A percentile compares a stretch with the other conserved stretches of the same genome.
phyloP scores from a whole-genome alignment of 1,140 invertebrate species.

The Temnothorax nylanderi region DNA sequence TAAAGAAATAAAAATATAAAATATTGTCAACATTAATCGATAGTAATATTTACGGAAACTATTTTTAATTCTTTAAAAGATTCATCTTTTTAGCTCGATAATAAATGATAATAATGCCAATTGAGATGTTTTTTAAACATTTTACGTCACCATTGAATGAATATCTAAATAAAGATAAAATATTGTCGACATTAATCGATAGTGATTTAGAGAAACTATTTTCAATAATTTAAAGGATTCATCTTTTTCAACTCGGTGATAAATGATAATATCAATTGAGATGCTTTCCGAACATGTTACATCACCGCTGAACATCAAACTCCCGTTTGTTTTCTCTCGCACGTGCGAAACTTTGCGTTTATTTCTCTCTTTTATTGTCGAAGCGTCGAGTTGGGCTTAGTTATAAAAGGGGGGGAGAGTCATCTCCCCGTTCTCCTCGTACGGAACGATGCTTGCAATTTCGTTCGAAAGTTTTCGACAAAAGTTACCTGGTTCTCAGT shows the following conservation, averaged over 20 bases:
- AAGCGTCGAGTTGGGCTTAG: slow-evolving; percentile 29
- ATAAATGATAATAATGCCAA: background rate
- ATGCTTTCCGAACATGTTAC: background rate
- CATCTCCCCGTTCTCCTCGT: slow-evolving; percentile 31
- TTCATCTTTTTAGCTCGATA: background rate
- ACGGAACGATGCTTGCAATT: slow-evolving; percentile 56
- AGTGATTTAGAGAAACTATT: too few relatives aligned
- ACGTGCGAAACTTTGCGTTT: slow-evolving; percentile 31
- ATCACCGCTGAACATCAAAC: background rate
- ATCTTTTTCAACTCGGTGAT: too few relatives aligned
- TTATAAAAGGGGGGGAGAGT: slow-evolving; percentile 8
- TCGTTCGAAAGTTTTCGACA: slow-evolving; percentile 52
- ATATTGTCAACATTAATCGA: background rate
- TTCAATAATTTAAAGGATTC: too few relatives aligned
- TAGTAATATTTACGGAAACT: too few relatives aligned
- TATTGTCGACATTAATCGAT: too few relatives aligned
- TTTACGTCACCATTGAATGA: background rate
- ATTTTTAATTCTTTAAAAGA: background rate
- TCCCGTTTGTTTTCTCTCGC: background rate
- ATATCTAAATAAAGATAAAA: too few relatives aligned
- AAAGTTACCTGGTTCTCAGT: slow-evolving; percentile 49
- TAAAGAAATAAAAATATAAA: background rate
- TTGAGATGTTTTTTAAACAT: background rate
- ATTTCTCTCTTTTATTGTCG: slow-evolving; percentile 45
- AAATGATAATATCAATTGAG: background rate